phyloP scores from a whole-genome alignment of 2,888 invertebrate genomes.

The Resseliella maxima region DNA sequence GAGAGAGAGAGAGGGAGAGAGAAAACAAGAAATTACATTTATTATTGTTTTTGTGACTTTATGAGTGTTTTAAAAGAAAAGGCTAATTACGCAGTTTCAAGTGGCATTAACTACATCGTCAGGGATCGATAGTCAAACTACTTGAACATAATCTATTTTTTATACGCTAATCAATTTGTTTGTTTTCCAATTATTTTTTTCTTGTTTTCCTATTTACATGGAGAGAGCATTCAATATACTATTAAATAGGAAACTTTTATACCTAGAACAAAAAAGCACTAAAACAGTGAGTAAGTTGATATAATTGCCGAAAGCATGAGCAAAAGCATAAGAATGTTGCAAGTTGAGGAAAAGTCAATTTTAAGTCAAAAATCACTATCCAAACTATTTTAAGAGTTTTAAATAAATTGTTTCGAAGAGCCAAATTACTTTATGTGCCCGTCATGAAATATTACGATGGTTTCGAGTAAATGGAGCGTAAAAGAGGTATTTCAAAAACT shows the following conservation, averaged over 20 bases:
- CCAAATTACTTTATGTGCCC: neutral
- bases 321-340: neutral
- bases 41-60: neutral
- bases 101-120: neutral
- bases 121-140: neutral
- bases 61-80: neutral
- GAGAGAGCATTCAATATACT: neutral
- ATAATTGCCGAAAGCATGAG: neutral
- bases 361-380: neutral
- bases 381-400: neutral
- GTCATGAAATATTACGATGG: neutral
- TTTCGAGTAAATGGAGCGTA: constrained; percentile 41
- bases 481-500: neutral
- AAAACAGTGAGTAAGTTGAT: neutral
- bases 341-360: neutral
- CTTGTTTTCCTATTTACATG: neutral
- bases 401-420: neutral
- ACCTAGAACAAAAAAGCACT: neutral
- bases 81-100: neutral
- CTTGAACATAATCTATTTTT: neutral
- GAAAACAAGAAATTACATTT: neutral
- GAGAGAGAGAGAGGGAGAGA: no score
- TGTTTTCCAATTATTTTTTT: neutral
- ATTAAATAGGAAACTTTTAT: neutral
- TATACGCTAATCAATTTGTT: neutral